A percentile compares a stretch with the other conserved stretches of the same genome.
Evolutionary conservation across 2,888 invertebrate genomes (phyloP).

Genomic region (Perizoma flavofasciatum): DNA sequence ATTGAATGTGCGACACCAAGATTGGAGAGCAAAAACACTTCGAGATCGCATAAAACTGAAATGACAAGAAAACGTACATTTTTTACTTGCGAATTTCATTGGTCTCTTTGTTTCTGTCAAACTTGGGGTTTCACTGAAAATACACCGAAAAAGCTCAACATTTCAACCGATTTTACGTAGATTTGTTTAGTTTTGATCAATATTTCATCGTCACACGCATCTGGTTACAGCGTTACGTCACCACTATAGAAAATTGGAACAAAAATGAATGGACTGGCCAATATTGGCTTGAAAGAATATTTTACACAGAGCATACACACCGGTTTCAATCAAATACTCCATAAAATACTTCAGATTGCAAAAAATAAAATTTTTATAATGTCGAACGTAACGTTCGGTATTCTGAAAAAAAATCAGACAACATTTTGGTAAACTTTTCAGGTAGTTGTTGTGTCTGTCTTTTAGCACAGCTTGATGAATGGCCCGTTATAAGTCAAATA

Average conservation of each 20-base stretch:
- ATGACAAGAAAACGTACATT: slow-evolving; percentile 46
- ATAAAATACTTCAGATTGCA: background rate
- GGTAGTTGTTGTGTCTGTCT: no score
- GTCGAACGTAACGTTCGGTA: no score
- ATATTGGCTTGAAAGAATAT: background rate
- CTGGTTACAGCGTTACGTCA: slow-evolving; percentile 62
- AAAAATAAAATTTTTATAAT: background rate
- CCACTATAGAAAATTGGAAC: slow-evolving; percentile 43
- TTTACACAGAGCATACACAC: background rate
- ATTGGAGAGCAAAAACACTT: slow-evolving; percentile 47
- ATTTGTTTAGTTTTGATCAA: slow-evolving; percentile 67
- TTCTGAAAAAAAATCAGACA: background rate
- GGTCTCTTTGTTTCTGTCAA: background rate
- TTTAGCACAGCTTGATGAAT: no score
- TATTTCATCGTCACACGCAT: slow-evolving; percentile 69
- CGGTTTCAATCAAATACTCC: background rate
- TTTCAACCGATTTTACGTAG: slow-evolving; percentile 2
- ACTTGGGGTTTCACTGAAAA: background rate
- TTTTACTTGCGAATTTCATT: slow-evolving; percentile 18
- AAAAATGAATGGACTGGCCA: slow-evolving; percentile 25
- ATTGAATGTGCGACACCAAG: slow-evolving; percentile 36
- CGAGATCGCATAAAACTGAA: slow-evolving; percentile 44
- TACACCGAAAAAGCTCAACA: background rate
- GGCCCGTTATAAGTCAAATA: no score
- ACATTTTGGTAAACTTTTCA: background rate